phyloP scores from a whole-genome alignment of 2,888 invertebrate genomes.

The Philopedon plagiatum region DNA sequence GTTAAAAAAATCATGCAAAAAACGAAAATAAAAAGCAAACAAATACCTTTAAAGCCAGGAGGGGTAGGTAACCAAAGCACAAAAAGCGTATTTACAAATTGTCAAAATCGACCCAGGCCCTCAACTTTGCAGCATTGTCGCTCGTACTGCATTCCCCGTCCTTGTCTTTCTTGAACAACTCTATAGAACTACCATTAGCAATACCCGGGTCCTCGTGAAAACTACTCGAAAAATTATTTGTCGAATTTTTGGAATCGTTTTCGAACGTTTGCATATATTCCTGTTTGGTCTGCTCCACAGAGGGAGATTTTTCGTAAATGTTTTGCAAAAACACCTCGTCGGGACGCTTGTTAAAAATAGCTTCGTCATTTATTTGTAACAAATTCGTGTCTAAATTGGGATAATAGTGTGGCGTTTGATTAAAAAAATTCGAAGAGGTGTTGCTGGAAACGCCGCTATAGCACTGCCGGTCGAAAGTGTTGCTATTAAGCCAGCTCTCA shows the following conservation, averaged over 20 bases:
- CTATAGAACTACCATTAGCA: constrained; percentile 40
- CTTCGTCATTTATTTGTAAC: constrained; percentile 48
- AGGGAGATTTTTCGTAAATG: constrained; percentile 43
- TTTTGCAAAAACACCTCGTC: constrained; percentile 54
- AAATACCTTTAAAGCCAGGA: constrained; percentile 56
- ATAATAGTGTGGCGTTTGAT: constrained; percentile 51
- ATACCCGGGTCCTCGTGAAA: constrained; percentile 49
- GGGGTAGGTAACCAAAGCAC: constrained; percentile 57
- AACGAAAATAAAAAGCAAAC: constrained; percentile 54
- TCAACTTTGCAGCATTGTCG: constrained; percentile 47
- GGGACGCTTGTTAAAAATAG: constrained; percentile 52
- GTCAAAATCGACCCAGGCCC: constrained; percentile 69
- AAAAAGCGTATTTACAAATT: constrained; percentile 68
- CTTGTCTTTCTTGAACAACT: constrained; percentile 44
- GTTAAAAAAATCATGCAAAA: constrained; percentile 39
- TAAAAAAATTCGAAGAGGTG: constrained; percentile 46
- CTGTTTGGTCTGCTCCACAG: constrained; percentile 16
- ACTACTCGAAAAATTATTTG: constrained; percentile 52
- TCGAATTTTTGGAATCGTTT: constrained; percentile 6
- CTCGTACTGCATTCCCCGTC: constrained; percentile 31
- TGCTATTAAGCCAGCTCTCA: constrained; percentile 53
- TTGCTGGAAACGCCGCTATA: constrained; percentile 26
- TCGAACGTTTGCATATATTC: constrained; percentile 11
- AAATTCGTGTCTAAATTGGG: constrained; percentile 55
- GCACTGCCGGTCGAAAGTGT: constrained; percentile 36